These are phyloP conservation scores for Dusona sp. DNA, from an alignment of 2,888 invertebrate species.

Conservation along the genomic window DNA sequence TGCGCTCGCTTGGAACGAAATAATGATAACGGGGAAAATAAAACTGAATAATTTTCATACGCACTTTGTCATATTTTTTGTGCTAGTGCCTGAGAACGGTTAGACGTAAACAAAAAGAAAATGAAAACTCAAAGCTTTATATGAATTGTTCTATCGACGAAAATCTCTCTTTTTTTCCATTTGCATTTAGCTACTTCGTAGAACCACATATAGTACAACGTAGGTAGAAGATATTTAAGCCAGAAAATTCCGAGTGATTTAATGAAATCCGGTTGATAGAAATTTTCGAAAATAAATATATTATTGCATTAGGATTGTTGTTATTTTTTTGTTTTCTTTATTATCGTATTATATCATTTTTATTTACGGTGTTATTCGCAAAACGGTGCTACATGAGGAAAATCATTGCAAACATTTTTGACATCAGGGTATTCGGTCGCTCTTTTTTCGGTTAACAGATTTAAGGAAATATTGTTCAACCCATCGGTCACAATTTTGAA, in stretches of 20 bases:
- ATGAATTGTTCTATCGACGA: conserved; percentile 58
- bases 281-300: neutral
- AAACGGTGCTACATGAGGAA: too few relatives aligned
- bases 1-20: conserved; percentile 28
- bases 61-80: conserved; percentile 16
- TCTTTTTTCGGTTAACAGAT: neutral
- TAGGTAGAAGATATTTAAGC: conserved; percentile 50
- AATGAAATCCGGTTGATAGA: conserved; percentile 13
- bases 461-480: neutral
- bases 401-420: too few relatives aligned
- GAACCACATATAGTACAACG: conserved; percentile 56
- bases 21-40: neutral
- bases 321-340: neutral
- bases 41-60: neutral
- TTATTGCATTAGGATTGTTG: neutral
- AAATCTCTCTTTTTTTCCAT: conserved; percentile 53
- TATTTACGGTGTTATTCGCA: neutral
- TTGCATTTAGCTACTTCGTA: conserved; percentile 64
- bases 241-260: conserved; percentile 42
- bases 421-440: too few relatives aligned
- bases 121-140: conserved; percentile 36
- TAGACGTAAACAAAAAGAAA: conserved; percentile 30
- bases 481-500: neutral
- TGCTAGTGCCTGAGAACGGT: conserved; percentile 13
- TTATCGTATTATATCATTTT: neutral